phyloP scores from a whole-genome alignment of 2,797 vertebrate species.

The Antrozous pallidus region DNA sequence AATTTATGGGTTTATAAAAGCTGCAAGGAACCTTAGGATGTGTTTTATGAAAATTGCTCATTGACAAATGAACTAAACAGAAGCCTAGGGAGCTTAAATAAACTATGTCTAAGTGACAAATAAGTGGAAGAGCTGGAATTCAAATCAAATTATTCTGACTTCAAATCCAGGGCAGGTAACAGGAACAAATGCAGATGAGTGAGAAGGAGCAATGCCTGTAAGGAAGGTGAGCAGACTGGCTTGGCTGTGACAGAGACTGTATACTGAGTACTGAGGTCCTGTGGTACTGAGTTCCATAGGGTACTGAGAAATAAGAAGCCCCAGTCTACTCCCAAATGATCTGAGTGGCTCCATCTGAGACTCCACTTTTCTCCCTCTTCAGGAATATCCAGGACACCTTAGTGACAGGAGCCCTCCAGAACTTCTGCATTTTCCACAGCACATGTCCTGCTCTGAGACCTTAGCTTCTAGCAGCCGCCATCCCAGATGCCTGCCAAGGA shows the following conservation, averaged over 20 bases:
- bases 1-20: not conserved
- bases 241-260: not conserved
- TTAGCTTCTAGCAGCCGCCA: not conserved
- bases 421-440: not conserved
- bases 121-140: not conserved
- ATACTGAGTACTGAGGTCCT: not conserved
- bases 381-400: not conserved
- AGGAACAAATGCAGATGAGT: not conserved
- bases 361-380: not conserved
- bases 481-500: not conserved
- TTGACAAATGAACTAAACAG: constrained; percentile 22
- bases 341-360: not conserved
- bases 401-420: not conserved
- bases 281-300: not conserved
- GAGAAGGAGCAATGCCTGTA: not conserved
- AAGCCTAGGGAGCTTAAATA: constrained; percentile 27
- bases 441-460: not conserved
- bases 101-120: constrained; percentile 11
- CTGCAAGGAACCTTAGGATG: not conserved
- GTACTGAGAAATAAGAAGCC: not conserved
- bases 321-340: not conserved
- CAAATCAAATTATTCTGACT: constrained; percentile 8
- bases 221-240: not conserved
- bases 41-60: constrained; percentile 29
- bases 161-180: not conserved